Evolutionary conservation across 37 sponge, comb jelly and placozoan species (phyloP), one percentile per base, ranked within the genome.

Genomic region (Dysidea cf. avara): DNA sequence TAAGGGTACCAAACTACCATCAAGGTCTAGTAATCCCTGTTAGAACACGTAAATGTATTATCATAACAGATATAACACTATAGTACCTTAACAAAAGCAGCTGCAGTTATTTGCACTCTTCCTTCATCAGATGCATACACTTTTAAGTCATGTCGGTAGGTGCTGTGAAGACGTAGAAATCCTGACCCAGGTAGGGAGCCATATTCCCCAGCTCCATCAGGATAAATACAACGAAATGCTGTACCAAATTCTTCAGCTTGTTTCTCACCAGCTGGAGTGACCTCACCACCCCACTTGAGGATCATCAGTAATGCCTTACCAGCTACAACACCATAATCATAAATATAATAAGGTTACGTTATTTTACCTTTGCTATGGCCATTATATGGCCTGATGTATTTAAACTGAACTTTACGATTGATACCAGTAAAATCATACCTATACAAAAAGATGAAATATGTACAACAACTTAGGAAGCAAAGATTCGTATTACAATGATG

Each of bases 101-200:
- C 93, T 39, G 97, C 97, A 22, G 97, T 92, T 66, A 86, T 91
- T 66, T 96, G 97, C 13, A 96, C 97, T 17, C 97, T 43, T 9
- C 97, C 97, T 79, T 96, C 97, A 51, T 96, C 97, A 46, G 93
- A 88, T 14, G 97, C 90, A 66, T 96, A 96, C 50, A 96, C 84
- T 67, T 90, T 84, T 53, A 96, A 82, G 80, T 96, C 96, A 55
- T 96, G 96, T 58, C 96, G 64, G 69, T 96, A 96, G 56, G 96
- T 96, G 78, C 87, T 88, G 86, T 96, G 96, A 13, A 96, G 84
- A 40, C 96, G 37, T 7, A 96, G 86, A 71, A 96, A 96, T 29
- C 96, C 96, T 37, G 86, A 85, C 20, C 91, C 91, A 28, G 85
- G 91, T 25, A 86, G 70, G 13, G 80, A 70, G 61, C 79, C 66